A percentile compares a stretch with the other conserved stretches of the same genome.
phyloP scores from a whole-genome alignment of 2,797 vertebrate genomes.

The Coregonus sp. region DNA sequence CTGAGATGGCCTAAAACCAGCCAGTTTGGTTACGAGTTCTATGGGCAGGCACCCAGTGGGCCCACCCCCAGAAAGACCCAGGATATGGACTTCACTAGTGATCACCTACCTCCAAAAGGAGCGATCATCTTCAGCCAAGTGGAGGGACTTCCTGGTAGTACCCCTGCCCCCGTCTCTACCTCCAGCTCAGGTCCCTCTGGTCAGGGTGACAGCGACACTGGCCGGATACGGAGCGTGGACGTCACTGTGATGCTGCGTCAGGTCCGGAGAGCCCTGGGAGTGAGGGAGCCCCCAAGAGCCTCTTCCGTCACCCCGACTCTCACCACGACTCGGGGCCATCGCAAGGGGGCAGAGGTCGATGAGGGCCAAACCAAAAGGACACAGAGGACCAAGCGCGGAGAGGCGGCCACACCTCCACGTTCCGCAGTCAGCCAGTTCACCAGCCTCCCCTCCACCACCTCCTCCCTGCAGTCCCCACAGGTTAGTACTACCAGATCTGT shows the following conservation, averaged over 20 bases:
- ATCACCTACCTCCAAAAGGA: slow-evolving; percentile 6
- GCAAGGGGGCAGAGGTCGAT: not conserved
- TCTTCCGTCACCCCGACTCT: slow-evolving; percentile 56
- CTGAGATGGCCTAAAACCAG: not conserved
- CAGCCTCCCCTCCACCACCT: not conserved
- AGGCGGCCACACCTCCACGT: not conserved
- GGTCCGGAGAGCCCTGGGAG: slow-evolving; percentile 54
- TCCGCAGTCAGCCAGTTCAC: not conserved
- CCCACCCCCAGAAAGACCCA: not conserved
- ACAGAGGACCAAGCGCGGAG: not conserved
- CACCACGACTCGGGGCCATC: slow-evolving; percentile 48
- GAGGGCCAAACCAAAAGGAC: not conserved
- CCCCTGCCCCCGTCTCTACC: not conserved
- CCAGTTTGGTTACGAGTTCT: not conserved
- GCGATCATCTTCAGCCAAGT: slow-evolving; percentile 26
- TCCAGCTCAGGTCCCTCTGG: not conserved
- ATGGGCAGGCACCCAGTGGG: not conserved
- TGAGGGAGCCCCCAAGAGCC: slow-evolving; percentile 59
- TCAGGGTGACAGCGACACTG: not conserved
- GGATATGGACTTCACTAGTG: slow-evolving; percentile 36
- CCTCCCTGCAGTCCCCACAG: slow-evolving; percentile 20
- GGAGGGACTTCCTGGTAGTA: not conserved
- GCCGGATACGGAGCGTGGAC: slow-evolving; percentile 9
- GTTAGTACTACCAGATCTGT: not conserved
- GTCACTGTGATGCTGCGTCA: slow-evolving; percentile 53